Percentiles rank a stretch among this genome's conserved stretches.
phyloP scores from a whole-genome alignment of 1,140 invertebrate genomes.

The Leptopilina boulardi region DNA sequence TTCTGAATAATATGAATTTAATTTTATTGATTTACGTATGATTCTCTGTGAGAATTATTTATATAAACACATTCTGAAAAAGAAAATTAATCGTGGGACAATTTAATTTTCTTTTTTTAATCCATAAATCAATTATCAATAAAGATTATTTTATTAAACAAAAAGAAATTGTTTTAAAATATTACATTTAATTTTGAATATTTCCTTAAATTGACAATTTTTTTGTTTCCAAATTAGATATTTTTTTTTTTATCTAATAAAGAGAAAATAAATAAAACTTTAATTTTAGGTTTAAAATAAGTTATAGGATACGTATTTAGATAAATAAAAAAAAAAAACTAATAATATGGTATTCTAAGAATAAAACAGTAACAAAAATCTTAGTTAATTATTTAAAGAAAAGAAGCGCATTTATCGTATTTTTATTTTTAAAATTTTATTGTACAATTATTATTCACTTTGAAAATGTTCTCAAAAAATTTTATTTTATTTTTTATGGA shows the following conservation, averaged over 20 bases:
- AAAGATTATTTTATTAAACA: neutral
- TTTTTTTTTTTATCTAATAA: neutral
- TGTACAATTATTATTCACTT: slow-evolving; percentile 1
- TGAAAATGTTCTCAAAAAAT: neutral
- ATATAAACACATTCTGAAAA: neutral
- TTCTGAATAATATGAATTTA: too few species aligned
- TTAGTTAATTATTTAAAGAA: neutral
- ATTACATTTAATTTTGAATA: neutral
- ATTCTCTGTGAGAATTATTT: too few species aligned
- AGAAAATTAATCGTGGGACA: neutral
- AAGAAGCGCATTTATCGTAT: neutral
- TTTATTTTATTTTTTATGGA: neutral
- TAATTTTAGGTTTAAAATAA: neutral
- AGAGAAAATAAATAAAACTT: neutral
- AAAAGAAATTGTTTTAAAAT: neutral
- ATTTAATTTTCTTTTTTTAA: neutral
- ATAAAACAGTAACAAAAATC: neutral
- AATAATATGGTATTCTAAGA: neutral
- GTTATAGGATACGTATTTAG: neutral
- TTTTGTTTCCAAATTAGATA: neutral
- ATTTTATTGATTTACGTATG: too few species aligned
- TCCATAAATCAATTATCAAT: neutral
- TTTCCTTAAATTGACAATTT: too few species aligned
- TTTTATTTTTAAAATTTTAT: slow-evolving; percentile 11
- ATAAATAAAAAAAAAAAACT: neutral